Percentiles rank a stretch among this genome's conserved stretches.
Conservation (phyloP, 1,140 invertebrate species). For the Thaumetopoea pityocampa region DNA sequence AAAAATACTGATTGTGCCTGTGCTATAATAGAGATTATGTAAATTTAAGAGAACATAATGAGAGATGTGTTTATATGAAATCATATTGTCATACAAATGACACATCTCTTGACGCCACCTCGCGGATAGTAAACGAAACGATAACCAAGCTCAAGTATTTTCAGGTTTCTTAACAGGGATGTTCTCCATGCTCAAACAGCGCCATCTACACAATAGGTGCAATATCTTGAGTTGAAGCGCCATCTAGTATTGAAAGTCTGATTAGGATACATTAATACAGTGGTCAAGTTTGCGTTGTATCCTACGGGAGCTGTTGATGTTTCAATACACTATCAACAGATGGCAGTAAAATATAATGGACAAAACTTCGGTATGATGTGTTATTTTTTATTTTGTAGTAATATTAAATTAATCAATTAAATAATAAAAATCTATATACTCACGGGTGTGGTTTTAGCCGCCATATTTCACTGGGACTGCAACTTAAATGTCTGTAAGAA, state of each 20-base stretch:
- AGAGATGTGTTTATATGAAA: too few relatives aligned
- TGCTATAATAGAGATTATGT: too few relatives aligned
- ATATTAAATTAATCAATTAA: constrained; percentile 7
- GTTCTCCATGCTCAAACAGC: too few relatives aligned
- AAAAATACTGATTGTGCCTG: too few relatives aligned
- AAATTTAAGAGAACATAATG: too few relatives aligned
- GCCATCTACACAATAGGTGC: constrained; percentile 18
- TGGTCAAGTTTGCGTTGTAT: background rate
- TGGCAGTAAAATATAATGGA: constrained; percentile 20
- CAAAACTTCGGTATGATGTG: constrained; percentile 25
- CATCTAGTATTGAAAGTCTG: constrained; percentile 8
- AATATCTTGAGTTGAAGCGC: constrained; percentile 1
- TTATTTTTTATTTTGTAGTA: constrained; percentile 11
- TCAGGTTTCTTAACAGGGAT: too few relatives aligned
- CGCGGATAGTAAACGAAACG: constrained; percentile 14
- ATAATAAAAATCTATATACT: constrained; percentile 33
- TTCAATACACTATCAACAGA: constrained; percentile 17
- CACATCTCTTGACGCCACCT: constrained; percentile 15
- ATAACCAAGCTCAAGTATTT: background rate
- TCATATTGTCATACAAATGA: background rate
- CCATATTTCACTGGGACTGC: constrained; percentile 38
- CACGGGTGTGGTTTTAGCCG: constrained; percentile 49
- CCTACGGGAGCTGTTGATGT: constrained; percentile 7
- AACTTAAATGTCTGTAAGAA: constrained; percentile 58
- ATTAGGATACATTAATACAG: too few relatives aligned